Evolutionary conservation across 2,113 vertebrate species (phyloP).

Genomic region (Perca fluviatilis): DNA sequence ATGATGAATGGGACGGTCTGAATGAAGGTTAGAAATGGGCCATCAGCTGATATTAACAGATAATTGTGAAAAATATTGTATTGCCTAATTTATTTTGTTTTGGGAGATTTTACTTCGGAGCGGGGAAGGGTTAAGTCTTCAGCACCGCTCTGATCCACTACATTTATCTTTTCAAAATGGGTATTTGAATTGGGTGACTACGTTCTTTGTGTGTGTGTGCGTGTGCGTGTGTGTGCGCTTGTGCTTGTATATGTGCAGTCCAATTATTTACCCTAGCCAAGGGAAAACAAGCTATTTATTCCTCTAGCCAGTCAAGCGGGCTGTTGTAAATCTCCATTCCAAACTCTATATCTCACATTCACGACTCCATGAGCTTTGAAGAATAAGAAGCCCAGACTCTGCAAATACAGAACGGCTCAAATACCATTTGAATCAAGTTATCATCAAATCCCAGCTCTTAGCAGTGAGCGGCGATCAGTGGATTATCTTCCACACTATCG

Average conservation of each 20-base stretch:
- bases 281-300: conserved; percentile 75
- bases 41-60: conserved; percentile 89
- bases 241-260: conserved; percentile 55
- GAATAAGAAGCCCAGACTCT: conserved; percentile 49
- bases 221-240: background rate
- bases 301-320: conserved; percentile 48
- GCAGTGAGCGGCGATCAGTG: conserved; percentile 67
- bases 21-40: conserved; percentile 90
- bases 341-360: conserved; percentile 68
- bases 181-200: conserved; percentile 61
- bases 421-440: conserved; percentile 73
- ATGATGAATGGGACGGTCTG: conserved; percentile 90
- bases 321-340: conserved; percentile 76
- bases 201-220: conserved; percentile 13
- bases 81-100: conserved; percentile 91
- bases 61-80: conserved; percentile 90
- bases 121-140: conserved; percentile 48
- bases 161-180: conserved; percentile 84
- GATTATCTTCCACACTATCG: conserved; percentile 75
- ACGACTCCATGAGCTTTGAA: conserved; percentile 52
- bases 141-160: conserved; percentile 61
- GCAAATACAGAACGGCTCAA: conserved; percentile 59
- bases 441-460: conserved; percentile 67
- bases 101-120: conserved; percentile 78
- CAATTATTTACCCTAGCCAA: conserved; percentile 76